phyloP scores from a whole-genome alignment of 92 coral and sea anemone species.

The Blastomussa wellsi region DNA sequence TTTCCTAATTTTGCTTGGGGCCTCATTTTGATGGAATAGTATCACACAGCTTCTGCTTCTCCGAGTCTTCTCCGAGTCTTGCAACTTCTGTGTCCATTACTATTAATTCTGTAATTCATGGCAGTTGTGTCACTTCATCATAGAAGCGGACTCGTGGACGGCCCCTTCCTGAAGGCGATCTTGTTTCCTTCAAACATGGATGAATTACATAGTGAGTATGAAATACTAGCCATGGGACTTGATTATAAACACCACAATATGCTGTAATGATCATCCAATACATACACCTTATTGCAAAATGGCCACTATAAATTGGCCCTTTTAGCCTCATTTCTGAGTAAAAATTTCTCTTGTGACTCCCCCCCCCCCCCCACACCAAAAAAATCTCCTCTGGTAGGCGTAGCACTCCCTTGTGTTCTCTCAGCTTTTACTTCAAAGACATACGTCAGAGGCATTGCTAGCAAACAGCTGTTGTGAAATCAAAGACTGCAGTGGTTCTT shows the following conservation, averaged over 20 bases:
- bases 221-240: background rate
- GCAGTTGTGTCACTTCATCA: constrained; percentile 75
- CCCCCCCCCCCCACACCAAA: background rate
- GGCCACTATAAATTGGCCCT: too few relatives aligned
- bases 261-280: background rate
- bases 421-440: background rate
- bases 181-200: constrained; percentile 1
- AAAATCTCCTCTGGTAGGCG: background rate
- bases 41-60: background rate
- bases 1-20: background rate
- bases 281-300: too few relatives aligned
- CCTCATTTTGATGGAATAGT: background rate
- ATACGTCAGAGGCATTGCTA: background rate
- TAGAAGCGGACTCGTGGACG: constrained; percentile 89
- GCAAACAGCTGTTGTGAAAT: background rate
- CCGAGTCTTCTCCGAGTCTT: background rate
- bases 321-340: background rate
- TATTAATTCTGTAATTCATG: constrained; percentile 3
- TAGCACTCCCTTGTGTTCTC: background rate
- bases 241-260: background rate
- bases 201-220: background rate
- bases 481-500: background rate
- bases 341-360: background rate
- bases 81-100: background rate
- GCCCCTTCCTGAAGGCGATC: constrained; percentile 53